Conservation (phyloP, 2,113 vertebrate species). For the Mus musculus region DNA sequence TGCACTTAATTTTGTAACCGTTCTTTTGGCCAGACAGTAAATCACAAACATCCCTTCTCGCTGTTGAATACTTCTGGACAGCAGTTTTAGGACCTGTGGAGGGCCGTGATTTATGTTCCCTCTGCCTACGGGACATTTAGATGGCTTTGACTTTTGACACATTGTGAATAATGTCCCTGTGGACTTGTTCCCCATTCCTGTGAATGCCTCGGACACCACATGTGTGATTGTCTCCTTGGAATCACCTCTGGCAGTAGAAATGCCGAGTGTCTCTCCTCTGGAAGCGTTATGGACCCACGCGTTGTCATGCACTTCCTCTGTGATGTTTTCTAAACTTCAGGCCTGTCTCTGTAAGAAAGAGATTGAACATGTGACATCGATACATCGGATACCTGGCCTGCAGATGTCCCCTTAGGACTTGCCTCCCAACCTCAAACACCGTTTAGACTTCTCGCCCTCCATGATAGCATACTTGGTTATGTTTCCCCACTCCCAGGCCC, state of each 20-base stretch:
- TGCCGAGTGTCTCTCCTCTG: neutral
- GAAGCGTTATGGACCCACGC: neutral
- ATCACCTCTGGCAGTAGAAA: neutral
- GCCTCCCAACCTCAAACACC: neutral
- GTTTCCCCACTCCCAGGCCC: neutral
- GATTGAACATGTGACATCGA: accelerated
- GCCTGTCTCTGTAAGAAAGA: neutral
- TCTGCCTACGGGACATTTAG: neutral
- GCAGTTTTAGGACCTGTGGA: neutral
- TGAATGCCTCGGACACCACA: no score
- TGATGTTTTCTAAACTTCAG: neutral
- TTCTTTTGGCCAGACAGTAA: neutral
- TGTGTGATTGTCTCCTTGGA: neutral
- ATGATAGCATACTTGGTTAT: neutral
- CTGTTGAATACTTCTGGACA: neutral
- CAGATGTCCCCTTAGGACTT: neutral
- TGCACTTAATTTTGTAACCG: neutral
- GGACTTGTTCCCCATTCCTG: neutral
- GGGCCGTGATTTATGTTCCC: neutral
- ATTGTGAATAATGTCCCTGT: neutral
- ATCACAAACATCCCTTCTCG: neutral
- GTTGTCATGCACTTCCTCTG: no score
- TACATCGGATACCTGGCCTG: neutral
- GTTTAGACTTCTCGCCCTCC: neutral
- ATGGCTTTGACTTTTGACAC: neutral